Evolutionary conservation across 1,140 invertebrate genomes (phyloP), one percentile per base, ranked within the genome.

Genomic region (Idris sp.): DNA sequence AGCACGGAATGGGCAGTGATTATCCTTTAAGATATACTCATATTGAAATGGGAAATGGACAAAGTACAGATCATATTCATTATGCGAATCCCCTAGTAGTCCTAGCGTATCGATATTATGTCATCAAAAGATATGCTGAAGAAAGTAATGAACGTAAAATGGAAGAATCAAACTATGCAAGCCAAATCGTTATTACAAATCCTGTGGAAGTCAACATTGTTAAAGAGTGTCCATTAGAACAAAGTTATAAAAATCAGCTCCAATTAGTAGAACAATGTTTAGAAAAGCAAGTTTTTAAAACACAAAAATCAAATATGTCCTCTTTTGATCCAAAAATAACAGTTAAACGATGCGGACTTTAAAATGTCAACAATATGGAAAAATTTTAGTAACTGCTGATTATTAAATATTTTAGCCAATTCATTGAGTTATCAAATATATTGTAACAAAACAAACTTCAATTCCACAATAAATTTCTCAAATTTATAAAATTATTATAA

Each of bases 11-110:
- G n/a, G 82, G 77, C 61, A 85, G 84, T 58, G 75, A 74, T 48
- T 64, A 71, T 0, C 85, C 85, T 9, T 53, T 87, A 43, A 87
- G 86, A 40, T 87, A 83, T 74, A 84, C 84, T 56, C 82, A 85
- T 68, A 80, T 86, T 54, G 84, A 86, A 46, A 77, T 86, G 14
- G 54, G 38, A 64, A 10, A 25, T 25, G 19, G 74, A 72, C 8
- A 80, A 84, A 18, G 16, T 80, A 14, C 65, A 54, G 3, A 19
- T 44, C 19, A 75, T 9, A 58, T 53, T n/a, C 86, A 86, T 78
- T 31, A 43, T 10, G 84, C 81, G 11, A 84, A 81, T 77, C 82
- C 83, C 3, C 61, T 86, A 4, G 46, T 85, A 14, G 76, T 78
- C 0, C 35, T 86, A 69, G 65, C 81, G 38, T 87, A 85, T 26